A percentile compares a stretch with the other conserved stretches of the same genome.
Conservation (phyloP, 2,113 vertebrate species). For the Cottus gobio region DNA sequence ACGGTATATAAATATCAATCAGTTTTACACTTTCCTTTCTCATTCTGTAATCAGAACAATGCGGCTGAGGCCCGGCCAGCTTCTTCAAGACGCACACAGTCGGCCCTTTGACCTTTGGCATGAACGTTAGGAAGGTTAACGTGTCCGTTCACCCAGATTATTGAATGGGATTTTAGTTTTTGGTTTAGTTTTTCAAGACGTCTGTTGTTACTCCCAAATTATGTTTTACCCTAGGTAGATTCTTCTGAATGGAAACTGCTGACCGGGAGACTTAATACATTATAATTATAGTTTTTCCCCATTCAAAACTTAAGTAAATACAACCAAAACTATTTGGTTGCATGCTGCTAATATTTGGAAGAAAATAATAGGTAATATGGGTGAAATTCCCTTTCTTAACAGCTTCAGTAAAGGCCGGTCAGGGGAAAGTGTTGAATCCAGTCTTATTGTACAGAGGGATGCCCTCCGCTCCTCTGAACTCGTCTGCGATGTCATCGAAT, state of each 20-base stretch:
- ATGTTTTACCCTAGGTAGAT: background rate
- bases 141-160: background rate
- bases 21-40: background rate
- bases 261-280: background rate
- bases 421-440: constrained; percentile 82
- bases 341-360: background rate
- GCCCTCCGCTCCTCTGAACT: constrained; percentile 80
- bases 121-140: background rate
- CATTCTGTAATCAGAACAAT: background rate
- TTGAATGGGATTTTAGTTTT: background rate
- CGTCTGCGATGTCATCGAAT: constrained; percentile 83
- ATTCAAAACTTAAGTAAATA: background rate
- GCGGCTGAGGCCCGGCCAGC: background rate
- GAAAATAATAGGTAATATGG: too few species aligned
- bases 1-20: background rate
- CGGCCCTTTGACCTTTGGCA: background rate
- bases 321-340: background rate
- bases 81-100: background rate
- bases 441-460: constrained; percentile 79
- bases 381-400: background rate
- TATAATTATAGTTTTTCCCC: background rate
- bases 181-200: background rate
- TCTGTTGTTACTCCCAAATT: background rate
- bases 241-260: background rate
- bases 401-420: constrained; percentile 42